Conservation (phyloP, 2,888 invertebrate species). For the Eretmocerus hayati region DNA sequence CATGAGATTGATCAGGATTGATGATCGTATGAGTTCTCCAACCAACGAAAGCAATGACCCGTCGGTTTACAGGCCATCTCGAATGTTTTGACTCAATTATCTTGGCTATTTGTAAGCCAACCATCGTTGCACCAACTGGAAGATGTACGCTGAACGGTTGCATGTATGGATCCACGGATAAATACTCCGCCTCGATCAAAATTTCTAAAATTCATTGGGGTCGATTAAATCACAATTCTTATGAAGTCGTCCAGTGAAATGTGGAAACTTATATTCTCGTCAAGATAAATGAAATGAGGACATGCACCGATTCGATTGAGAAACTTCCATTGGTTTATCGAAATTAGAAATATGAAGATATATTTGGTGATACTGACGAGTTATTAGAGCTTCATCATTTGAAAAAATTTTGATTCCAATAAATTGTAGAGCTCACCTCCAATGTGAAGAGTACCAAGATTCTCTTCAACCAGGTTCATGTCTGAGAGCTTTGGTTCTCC, state of each 20-base stretch:
- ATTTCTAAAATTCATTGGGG: too few relatives aligned
- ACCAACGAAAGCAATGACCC: constrained; percentile 59
- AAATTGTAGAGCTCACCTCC: constrained; percentile 60
- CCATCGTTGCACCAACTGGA: constrained; percentile 59
- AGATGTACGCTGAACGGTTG: constrained; percentile 51
- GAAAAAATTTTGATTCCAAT: too few relatives aligned
- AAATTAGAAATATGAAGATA: too few relatives aligned
- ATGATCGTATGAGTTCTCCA: constrained; percentile 60
- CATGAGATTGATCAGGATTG: constrained; percentile 27
- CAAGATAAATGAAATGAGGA: too few relatives aligned
- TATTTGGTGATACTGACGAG: too few relatives aligned
- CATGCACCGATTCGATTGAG: too few relatives aligned
- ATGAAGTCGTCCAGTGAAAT: too few relatives aligned
- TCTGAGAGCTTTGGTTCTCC: constrained; percentile 61
- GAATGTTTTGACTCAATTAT: constrained; percentile 61
- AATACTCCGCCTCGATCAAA: constrained; percentile 59
- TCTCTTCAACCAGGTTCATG: constrained; percentile 62
- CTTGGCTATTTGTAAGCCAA: constrained; percentile 65
- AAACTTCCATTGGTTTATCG: too few relatives aligned
- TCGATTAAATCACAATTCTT: too few relatives aligned
- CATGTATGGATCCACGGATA: constrained; percentile 72
- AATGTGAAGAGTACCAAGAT: constrained; percentile 57
- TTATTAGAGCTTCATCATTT: too few relatives aligned
- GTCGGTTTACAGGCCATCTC: constrained; percentile 58
- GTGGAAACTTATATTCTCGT: too few relatives aligned